phyloP scores from a whole-genome alignment of 2,888 invertebrate species.

The Spialia ferax region DNA sequence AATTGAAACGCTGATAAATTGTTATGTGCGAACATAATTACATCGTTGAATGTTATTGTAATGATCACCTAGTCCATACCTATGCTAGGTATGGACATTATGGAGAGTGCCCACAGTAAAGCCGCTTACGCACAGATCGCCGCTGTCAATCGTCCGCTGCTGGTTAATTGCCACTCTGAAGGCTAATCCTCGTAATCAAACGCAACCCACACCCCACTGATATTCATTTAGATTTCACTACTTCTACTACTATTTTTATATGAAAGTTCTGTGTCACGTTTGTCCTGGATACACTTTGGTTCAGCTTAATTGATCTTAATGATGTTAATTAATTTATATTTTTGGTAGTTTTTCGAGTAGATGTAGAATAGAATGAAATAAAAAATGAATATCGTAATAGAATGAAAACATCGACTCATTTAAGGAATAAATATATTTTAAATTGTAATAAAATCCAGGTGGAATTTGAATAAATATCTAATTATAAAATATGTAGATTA shows the following conservation, averaged over 20 bases:
- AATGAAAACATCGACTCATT: too few relatives aligned
- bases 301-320: too few relatives aligned
- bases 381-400: too few relatives aligned
- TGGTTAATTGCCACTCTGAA: constrained; percentile 23
- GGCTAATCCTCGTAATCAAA: constrained; percentile 32
- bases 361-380: too few relatives aligned
- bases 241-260: neutral
- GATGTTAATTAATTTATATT: too few relatives aligned
- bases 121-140: constrained; percentile 31
- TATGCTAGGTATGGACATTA: neutral
- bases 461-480: too few relatives aligned
- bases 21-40: neutral
- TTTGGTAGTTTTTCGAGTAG: too few relatives aligned
- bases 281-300: too few relatives aligned
- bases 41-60: neutral
- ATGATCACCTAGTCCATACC: neutral
- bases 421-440: too few relatives aligned
- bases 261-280: neutral
- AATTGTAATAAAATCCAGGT: too few relatives aligned
- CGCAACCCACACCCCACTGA: neutral
- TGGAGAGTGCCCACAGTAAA: constrained; percentile 5
- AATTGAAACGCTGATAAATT: neutral
- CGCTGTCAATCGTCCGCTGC: constrained; percentile 22
- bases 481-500: too few relatives aligned
- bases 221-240: constrained; percentile 1